Evolutionary conservation across 2,888 invertebrate genomes (phyloP).

Genomic region (Andrena praecox): DNA sequence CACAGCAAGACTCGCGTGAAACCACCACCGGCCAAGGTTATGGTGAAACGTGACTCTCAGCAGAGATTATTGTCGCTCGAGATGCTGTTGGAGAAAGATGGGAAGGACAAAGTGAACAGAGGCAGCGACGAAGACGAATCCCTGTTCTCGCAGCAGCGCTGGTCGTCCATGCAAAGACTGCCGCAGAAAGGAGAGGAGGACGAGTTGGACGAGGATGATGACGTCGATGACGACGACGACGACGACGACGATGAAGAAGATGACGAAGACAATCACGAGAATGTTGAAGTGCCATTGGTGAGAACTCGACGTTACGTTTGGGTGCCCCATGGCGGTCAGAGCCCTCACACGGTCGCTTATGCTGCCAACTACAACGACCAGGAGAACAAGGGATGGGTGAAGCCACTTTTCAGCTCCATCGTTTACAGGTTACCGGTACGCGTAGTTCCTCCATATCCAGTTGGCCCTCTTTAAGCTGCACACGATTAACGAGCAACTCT

Average conservation of each 20-base stretch:
- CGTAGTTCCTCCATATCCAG: not conserved
- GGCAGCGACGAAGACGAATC: not conserved
- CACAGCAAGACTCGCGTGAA: slow-evolving; percentile 73
- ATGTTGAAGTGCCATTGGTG: slow-evolving; percentile 56
- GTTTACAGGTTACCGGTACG: slow-evolving; percentile 90
- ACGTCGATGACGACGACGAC: slow-evolving; percentile 60
- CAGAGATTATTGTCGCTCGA: not conserved
- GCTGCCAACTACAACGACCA: slow-evolving; percentile 91
- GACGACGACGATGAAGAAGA: slow-evolving; percentile 47
- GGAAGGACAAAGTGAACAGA: not conserved
- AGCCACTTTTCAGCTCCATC: slow-evolving; percentile 96
- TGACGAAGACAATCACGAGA: slow-evolving; percentile 56
- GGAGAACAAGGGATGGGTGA: slow-evolving; percentile 91
- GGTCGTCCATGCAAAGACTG: slow-evolving; percentile 45
- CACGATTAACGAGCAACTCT: slow-evolving; percentile 14
- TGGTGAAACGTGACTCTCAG: slow-evolving; percentile 74
- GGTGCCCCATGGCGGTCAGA: slow-evolving; percentile 86
- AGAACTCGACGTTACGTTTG: slow-evolving; percentile 71
- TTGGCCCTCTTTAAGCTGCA: not conserved
- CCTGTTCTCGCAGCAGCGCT: slow-evolving; percentile 6
- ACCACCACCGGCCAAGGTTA: slow-evolving; percentile 72
- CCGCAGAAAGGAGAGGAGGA: slow-evolving; percentile 64
- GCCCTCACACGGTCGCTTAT: slow-evolving; percentile 91
- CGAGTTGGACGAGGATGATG: slow-evolving; percentile 51
- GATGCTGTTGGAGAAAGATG: not conserved